Conservation (phyloP, 1,140 invertebrate species). For the Drosophila watanabei region DNA sequence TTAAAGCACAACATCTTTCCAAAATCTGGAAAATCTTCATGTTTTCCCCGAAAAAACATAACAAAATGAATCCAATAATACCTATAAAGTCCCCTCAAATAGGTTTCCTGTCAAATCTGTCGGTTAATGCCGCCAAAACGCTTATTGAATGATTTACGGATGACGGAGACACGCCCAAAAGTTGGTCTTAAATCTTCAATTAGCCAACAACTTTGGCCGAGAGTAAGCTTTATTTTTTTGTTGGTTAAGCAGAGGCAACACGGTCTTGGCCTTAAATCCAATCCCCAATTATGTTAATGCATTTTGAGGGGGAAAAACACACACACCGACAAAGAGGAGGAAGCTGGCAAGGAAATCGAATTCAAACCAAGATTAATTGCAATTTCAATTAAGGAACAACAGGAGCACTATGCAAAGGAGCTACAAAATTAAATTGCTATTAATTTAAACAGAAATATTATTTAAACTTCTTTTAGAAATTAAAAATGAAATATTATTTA, state of each 20-base stretch:
- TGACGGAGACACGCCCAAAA: slow-evolving; percentile 5
- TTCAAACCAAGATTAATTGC: slow-evolving; percentile 11
- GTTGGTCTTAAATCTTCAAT: slow-evolving; percentile 52
- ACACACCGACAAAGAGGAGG: not conserved
- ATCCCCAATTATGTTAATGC: slow-evolving; percentile 34
- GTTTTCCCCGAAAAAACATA: not conserved
- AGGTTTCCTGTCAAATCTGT: slow-evolving; percentile 33
- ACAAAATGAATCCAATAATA: slow-evolving; percentile 10
- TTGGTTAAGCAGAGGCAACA: slow-evolving; percentile 32
- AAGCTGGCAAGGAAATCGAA: not conserved
- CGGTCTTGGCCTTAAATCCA: slow-evolving; percentile 21
- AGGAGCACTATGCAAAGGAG: not conserved
- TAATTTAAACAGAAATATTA: too few relatives aligned
- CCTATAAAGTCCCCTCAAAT: slow-evolving; percentile 11
- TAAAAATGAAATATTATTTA: not conserved
- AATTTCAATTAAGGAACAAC: not conserved
- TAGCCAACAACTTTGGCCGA: slow-evolving; percentile 30
- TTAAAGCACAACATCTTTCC: not conserved
- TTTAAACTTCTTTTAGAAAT: not conserved
- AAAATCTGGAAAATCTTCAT: not conserved
- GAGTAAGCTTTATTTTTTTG: slow-evolving; percentile 2
- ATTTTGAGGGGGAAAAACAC: not conserved
- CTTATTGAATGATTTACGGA: slow-evolving; percentile 60
- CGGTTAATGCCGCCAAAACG: slow-evolving; percentile 39
- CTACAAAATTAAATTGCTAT: not conserved